phyloP scores from a whole-genome alignment of 2,113 vertebrate genomes.

The Puffinus mauretanicus region DNA sequence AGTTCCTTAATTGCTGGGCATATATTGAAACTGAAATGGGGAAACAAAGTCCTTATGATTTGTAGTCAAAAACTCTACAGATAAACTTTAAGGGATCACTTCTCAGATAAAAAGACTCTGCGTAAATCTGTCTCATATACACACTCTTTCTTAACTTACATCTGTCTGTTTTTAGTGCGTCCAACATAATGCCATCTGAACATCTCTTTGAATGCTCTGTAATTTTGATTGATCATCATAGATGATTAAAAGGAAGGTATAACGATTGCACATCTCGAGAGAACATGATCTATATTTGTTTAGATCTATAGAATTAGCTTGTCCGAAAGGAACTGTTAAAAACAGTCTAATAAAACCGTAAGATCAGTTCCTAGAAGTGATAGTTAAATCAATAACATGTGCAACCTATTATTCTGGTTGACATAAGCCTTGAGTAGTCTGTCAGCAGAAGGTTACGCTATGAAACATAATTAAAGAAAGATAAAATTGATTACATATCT shows the following conservation, averaged over 20 bases:
- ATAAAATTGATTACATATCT: conserved; percentile 49
- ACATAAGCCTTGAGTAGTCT: conserved; percentile 42
- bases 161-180: not conserved
- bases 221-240: conserved; percentile 19
- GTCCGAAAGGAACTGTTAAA: conserved; percentile 4
- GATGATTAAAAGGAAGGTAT: not conserved
- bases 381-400: conserved; percentile 53
- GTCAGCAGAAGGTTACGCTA: conserved; percentile 51
- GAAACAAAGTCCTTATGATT: not conserved
- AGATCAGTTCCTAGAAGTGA: conserved; percentile 38
- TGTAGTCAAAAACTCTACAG: not conserved
- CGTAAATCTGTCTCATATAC: not conserved
- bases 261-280: not conserved
- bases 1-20: not conserved
- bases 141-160: not conserved
- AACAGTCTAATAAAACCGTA: conserved; percentile 30
- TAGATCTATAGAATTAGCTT: conserved; percentile 5
- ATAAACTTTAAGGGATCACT: not conserved
- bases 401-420: conserved; percentile 53
- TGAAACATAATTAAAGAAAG: conserved; percentile 59
- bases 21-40: not conserved
- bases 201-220: not conserved
- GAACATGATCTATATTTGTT: conserved; percentile 7
- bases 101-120: not conserved
- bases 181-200: not conserved